Conservation (phyloP, 1,140 invertebrate species). For the Campoletis sonorensis region DNA sequence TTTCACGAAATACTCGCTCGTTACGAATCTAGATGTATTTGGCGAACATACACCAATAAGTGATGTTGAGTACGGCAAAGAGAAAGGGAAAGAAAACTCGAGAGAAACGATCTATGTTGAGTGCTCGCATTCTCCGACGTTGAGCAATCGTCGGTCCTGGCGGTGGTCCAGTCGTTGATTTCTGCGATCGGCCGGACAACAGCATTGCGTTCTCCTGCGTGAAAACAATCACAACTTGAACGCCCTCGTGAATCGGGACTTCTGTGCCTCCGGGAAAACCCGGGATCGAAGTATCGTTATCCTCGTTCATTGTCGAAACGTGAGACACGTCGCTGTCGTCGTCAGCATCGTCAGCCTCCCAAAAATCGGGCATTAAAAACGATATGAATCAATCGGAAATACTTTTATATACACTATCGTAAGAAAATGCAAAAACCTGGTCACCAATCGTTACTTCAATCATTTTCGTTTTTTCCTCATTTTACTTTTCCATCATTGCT, state of each 20-base stretch:
- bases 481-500: too few relatives aligned
- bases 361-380: conserved; percentile 5
- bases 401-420: too few relatives aligned
- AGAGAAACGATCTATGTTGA: conserved; percentile 91
- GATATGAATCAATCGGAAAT: neutral
- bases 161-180: conserved; percentile 68
- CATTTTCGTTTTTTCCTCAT: too few relatives aligned
- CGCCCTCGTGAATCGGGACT: conserved; percentile 51
- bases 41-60: conserved; percentile 93
- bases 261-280: conserved; percentile 57
- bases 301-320: conserved; percentile 3
- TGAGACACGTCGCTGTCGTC: conserved; percentile 1
- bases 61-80: conserved; percentile 89
- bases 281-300: conserved; percentile 28
- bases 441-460: too few relatives aligned
- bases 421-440: too few relatives aligned
- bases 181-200: conserved; percentile 75
- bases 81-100: conserved; percentile 91
- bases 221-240: conserved; percentile 68
- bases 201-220: conserved; percentile 78
- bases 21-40: conserved; percentile 84
- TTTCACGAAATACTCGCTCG: conserved; percentile 12
- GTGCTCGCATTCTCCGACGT: conserved; percentile 83
- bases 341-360: conserved; percentile 18
- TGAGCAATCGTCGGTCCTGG: conserved; percentile 80